Conservation (phyloP, 2,113 vertebrate genomes). For the Pyxicephalus adspersus region DNA sequence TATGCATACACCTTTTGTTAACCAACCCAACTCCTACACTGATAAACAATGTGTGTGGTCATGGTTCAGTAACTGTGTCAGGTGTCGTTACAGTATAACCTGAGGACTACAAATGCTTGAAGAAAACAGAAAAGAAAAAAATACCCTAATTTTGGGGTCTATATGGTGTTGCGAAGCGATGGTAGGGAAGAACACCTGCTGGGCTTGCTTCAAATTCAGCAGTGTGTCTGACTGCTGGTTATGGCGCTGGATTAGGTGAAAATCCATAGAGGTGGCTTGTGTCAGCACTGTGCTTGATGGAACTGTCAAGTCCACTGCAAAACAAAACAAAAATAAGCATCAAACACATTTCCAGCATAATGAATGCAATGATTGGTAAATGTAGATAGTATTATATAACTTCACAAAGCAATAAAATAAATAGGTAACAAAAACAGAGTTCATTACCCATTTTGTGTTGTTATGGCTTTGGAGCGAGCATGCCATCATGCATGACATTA, state of each 20-base stretch:
- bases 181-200: slow-evolving; percentile 77
- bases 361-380: too few species aligned
- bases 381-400: too few species aligned
- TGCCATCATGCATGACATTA: too few species aligned
- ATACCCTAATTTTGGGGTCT: slow-evolving; percentile 38
- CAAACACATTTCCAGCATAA: not conserved
- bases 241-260: slow-evolving; percentile 83
- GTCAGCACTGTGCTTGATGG: slow-evolving; percentile 62
- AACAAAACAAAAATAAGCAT: not conserved
- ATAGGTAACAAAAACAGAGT: too few species aligned
- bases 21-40: not conserved
- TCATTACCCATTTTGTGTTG: too few species aligned
- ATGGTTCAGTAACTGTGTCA: not conserved
- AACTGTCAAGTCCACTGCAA: slow-evolving; percentile 60
- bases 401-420: too few species aligned
- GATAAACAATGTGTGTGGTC: not conserved
- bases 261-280: slow-evolving; percentile 84
- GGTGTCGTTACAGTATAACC: not conserved
- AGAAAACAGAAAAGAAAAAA: not conserved
- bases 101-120: not conserved
- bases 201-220: slow-evolving; percentile 76
- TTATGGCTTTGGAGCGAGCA: too few species aligned
- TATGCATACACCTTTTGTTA: not conserved
- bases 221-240: slow-evolving; percentile 74
- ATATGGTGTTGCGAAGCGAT: slow-evolving; percentile 79